phyloP scores from a whole-genome alignment of 2,888 invertebrate species.

The Hymenopus coronatus region DNA sequence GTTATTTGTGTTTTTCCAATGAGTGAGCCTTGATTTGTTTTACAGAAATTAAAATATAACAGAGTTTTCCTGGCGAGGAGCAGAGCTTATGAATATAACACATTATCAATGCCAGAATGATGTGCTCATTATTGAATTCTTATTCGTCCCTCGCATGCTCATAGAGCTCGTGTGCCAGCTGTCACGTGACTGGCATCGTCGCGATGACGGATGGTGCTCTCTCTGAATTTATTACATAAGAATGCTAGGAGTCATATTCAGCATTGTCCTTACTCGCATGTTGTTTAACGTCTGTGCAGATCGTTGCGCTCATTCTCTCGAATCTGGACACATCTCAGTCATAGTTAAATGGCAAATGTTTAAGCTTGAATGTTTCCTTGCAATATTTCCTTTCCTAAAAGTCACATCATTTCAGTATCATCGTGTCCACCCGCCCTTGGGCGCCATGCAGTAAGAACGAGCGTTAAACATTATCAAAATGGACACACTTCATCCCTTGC shows the following conservation, averaged over 20 bases:
- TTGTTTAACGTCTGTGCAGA: too few species aligned
- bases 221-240: not conserved
- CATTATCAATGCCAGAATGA: not conserved
- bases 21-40: not conserved
- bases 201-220: not conserved
- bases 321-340: too few species aligned
- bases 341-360: too few species aligned
- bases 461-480: not conserved
- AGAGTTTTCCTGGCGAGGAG: not conserved
- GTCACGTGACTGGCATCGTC: not conserved
- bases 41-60: not conserved
- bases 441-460: not conserved
- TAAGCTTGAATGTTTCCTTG: too few species aligned
- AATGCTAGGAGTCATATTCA: not conserved
- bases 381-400: too few species aligned
- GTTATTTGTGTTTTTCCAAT: too few species aligned
- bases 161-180: slow-evolving; percentile 20
- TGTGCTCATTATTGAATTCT: not conserved
- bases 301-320: too few species aligned
- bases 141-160: not conserved
- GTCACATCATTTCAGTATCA: too few species aligned
- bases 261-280: not conserved
- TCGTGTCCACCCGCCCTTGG: too few species aligned
- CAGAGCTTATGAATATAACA: not conserved
- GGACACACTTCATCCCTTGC: not conserved